Base-by-base conservation (phyloP, 1,140 invertebrate species). In the Scaptomyza pallida region DNA sequence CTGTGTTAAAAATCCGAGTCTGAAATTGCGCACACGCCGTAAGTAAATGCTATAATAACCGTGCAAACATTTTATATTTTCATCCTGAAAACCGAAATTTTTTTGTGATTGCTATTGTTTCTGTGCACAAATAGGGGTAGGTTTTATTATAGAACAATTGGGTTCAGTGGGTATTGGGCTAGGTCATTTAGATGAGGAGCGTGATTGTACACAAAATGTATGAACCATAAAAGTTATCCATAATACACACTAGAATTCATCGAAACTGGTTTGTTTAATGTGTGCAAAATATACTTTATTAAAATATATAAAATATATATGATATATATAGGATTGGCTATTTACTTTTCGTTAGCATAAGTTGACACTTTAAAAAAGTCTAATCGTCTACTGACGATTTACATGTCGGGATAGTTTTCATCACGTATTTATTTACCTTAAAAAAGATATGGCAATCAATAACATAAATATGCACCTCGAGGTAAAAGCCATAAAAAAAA, bases 61-160 rank as follows among this genome's bases (percentile, higher is more conserved):
- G 81, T 86, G 81, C 81, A 86, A 86, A 86, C 77, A 86, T 86
- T 86, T 81, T 75, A 55, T 47, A 59, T 78, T 83, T 86, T 86
- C 77, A 77, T 82, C 81, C 81, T 59, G 80, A 85, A 85, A 85
- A 50, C 52, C 57, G 56, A 60, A 50, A 44, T 54, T 67, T 78
- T 68, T 59, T 48, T 60, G 51, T 30, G 44, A 71, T 54, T 55
- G 65, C 55, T 64, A 71, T 54, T 59, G 65, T 61, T 64, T 17
- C 21, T 60, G 37, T 13, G 68, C 75, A 61, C 40, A 48, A 16
- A 37, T 37, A 41, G 43, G 21, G 81, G 73, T 67, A 23, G 51
- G 68, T 59, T 52, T 74, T 81, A 62, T 76, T 81, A 86, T 86
- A 86, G 81, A 61, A 86, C 72, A 75, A 52, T 77, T 71, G 63